phyloP scores from a whole-genome alignment of 2,113 vertebrate species.

The Halichoerus grypus region DNA sequence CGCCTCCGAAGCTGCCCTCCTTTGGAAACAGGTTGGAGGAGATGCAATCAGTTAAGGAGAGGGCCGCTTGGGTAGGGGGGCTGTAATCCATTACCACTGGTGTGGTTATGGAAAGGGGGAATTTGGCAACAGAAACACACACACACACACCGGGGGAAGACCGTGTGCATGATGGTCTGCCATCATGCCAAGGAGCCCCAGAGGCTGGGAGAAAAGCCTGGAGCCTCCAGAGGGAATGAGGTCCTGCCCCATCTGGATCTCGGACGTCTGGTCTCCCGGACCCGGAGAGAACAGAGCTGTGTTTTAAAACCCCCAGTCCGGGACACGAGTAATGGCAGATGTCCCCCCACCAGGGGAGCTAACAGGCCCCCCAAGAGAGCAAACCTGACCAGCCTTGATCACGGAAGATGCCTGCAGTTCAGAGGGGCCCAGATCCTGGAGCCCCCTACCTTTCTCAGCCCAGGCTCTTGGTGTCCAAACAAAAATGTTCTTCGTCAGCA shows the following conservation, averaged over 20 bases:
- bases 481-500: neutral
- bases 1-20: rapidly evolving
- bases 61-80: neutral
- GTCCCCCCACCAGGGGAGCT: neutral
- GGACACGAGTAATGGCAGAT: too few relatives aligned
- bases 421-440: neutral
- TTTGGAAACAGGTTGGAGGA: too few relatives aligned
- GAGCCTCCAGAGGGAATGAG: rapidly evolving
- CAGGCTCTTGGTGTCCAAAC: neutral
- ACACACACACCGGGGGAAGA: too few relatives aligned
- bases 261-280: rapidly evolving
- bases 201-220: neutral
- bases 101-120: neutral
- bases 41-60: neutral
- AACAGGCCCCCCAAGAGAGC: neutral
- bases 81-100: rapidly evolving
- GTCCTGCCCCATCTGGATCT: neutral
- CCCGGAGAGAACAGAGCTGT: rapidly evolving
- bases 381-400: neutral
- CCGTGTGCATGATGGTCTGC: rapidly evolving
- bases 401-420: neutral
- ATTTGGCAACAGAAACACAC: too few relatives aligned
- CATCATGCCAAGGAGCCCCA: neutral
- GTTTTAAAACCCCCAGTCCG: neutral
- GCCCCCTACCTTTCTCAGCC: neutral